Conservation (phyloP, 1,140 invertebrate genomes). For the Ganaspis sp. region DNA sequence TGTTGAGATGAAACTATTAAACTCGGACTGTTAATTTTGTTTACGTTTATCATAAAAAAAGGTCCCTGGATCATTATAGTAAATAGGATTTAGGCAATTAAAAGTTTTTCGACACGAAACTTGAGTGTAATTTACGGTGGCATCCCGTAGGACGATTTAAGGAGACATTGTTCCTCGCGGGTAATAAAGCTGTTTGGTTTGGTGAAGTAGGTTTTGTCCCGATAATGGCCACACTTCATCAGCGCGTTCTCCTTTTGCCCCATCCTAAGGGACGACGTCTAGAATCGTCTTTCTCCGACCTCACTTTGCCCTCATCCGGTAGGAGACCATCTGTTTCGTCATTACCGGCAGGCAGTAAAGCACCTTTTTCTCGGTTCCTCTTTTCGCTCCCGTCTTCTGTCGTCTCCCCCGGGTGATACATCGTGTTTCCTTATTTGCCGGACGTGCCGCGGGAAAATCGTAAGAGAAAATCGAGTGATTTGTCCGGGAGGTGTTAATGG, state of each 20-base stretch:
- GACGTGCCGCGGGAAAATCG: slow-evolving; percentile 75
- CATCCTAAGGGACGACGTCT: slow-evolving; percentile 62
- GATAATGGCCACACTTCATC: slow-evolving; percentile 75
- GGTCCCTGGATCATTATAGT: slow-evolving; percentile 40
- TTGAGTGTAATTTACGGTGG: slow-evolving; percentile 12
- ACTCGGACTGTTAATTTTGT: too few species aligned
- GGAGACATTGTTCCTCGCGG: slow-evolving; percentile 66
- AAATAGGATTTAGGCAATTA: slow-evolving; percentile 35
- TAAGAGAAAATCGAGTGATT: slow-evolving; percentile 76
- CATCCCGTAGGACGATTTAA: slow-evolving; percentile 62
- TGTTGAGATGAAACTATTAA: too few species aligned
- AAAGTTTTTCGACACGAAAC: background rate
- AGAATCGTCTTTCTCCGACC: slow-evolving; percentile 15
- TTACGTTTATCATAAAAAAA: slow-evolving; percentile 40
- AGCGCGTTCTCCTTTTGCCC: slow-evolving; percentile 56
- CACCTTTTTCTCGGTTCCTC: slow-evolving; percentile 54
- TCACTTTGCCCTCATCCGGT: slow-evolving; percentile 55
- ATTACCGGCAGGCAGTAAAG: slow-evolving; percentile 75
- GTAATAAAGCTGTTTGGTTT: slow-evolving; percentile 72
- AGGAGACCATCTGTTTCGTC: slow-evolving; percentile 76
- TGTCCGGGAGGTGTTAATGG: slow-evolving; percentile 75
- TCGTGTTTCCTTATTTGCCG: slow-evolving; percentile 76
- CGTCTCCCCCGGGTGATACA: slow-evolving; percentile 75
- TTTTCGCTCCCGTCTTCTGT: slow-evolving; percentile 51
- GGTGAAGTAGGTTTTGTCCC: slow-evolving; percentile 71